A percentile compares a stretch with the other conserved stretches of the same genome.
Evolutionary conservation across 2,113 vertebrate species (phyloP).

Genomic region (Panthera tigris): DNA sequence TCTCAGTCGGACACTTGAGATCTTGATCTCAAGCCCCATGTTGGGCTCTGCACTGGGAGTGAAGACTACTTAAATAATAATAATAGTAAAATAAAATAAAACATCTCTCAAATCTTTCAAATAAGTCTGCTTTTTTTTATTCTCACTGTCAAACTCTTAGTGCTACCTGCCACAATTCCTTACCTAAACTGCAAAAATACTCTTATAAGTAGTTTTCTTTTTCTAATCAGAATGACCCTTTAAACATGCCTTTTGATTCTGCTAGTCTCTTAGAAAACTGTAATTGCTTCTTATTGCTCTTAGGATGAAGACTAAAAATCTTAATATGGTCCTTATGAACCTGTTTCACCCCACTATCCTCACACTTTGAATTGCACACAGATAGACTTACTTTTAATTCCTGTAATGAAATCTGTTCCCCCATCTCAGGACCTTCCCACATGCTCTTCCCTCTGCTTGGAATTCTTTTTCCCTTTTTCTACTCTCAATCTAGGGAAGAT

Average conservation of each 20-base stretch:
- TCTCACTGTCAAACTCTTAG: neutral
- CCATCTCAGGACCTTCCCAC: neutral
- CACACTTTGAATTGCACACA: neutral
- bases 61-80: too few relatives aligned
- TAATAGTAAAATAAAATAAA: neutral
- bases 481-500: neutral
- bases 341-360: neutral
- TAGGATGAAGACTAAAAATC: neutral
- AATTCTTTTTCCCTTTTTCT: neutral
- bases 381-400: neutral
- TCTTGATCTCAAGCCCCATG: too few relatives aligned
- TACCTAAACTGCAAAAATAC: neutral
- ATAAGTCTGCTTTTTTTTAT: neutral
- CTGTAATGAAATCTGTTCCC: neutral
- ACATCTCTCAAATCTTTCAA: neutral
- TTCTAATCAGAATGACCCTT: neutral
- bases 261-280: neutral
- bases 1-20: too few relatives aligned
- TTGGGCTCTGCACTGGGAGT: too few relatives aligned
- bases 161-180: neutral
- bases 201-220: neutral
- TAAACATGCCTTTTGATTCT: neutral
- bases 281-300: neutral
- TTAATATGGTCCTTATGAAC: neutral
- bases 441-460: neutral